Base-by-base conservation (phyloP, 2,113 vertebrate species). In the Oreotrochilus melanogaster region DNA sequence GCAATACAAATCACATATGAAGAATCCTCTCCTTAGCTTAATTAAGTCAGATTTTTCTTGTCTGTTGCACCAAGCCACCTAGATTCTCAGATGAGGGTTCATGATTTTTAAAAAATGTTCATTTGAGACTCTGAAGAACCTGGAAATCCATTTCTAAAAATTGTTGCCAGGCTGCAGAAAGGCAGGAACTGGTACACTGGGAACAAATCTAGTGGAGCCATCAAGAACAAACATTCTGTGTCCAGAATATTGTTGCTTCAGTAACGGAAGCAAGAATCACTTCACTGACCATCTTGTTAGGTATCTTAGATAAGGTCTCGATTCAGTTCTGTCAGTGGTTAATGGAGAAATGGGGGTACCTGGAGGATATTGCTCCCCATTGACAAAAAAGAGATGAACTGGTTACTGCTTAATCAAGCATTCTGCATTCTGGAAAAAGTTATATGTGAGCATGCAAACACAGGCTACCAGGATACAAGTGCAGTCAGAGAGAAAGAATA, bases 401-500 rank as follows among this genome's bases (percentile, higher is more conserved):
- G 2, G 21, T 82, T 92, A 39, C 72, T 74, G 48, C 19, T 78
- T 71, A 47, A 69, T 66, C 47, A 61, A 67, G 43, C 16, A 18
- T 50, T 82, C 62, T 31, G 17, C 4, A 3, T 50, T 61, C 51
- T 75, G 64, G 3, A 73, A 69, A 31, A 73, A 47, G 45, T 42
- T 81, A 1, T 4, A 23, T 33, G 54, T 22, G 50, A 43, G 73
- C 76, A 31, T 23, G 71, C 15, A 73, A 43, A 82, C 15, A 9
- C 75, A 56, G 62, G 45, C 14, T 67, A 71, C 39, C 48, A 60
- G 62, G 66, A 53, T 72, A 18, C 19, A 86, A 61, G 24, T 61
- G 28, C 58, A 79, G 24, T 78, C 70, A 69, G 54, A 72, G 43
- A 24, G 53, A 78, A 84, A 43, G 65, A 88, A 88, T 33, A 78